A percentile compares a stretch with the other conserved stretches of the same genome.
phyloP scores from a whole-genome alignment of 2,888 invertebrate genomes.

The Pediacus dermestoides region DNA sequence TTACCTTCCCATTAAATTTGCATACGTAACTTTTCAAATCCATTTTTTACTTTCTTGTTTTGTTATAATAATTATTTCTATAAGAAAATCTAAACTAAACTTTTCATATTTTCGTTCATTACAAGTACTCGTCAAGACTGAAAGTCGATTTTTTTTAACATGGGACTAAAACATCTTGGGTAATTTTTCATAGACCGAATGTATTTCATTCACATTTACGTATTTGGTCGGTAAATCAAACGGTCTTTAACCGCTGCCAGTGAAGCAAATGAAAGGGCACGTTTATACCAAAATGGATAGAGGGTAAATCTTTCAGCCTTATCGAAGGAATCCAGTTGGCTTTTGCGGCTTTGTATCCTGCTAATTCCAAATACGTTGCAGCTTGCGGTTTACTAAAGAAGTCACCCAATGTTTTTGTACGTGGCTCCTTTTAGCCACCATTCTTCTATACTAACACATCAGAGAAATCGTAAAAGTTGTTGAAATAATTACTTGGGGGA shows the following conservation, averaged over 20 bases:
- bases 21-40: too few relatives aligned
- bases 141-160: background rate
- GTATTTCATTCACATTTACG: conserved; percentile 42
- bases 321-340: conserved; percentile 45
- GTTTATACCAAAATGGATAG: conserved; percentile 42
- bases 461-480: too few relatives aligned
- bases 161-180: conserved; percentile 5
- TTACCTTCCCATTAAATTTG: too few relatives aligned
- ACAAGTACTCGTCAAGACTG: too few relatives aligned
- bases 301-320: conserved; percentile 47
- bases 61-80: too few relatives aligned
- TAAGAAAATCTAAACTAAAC: too few relatives aligned
- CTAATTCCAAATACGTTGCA: conserved; percentile 44
- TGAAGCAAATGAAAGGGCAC: conserved; percentile 43
- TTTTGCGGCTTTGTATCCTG: conserved; percentile 46
- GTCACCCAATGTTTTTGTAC: conserved; percentile 28
- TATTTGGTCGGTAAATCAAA: conserved; percentile 42
- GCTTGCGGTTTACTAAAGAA: conserved; percentile 33
- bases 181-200: conserved; percentile 30
- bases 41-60: too few relatives aligned
- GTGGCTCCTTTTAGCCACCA: conserved; percentile 24
- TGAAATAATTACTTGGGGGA: too few relatives aligned
- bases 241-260: conserved; percentile 39
- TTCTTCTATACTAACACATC: too few relatives aligned
- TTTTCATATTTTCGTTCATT: too few relatives aligned